Base-by-base conservation (phyloP, 1,140 invertebrate species). In the Eurosta solidaginis region DNA sequence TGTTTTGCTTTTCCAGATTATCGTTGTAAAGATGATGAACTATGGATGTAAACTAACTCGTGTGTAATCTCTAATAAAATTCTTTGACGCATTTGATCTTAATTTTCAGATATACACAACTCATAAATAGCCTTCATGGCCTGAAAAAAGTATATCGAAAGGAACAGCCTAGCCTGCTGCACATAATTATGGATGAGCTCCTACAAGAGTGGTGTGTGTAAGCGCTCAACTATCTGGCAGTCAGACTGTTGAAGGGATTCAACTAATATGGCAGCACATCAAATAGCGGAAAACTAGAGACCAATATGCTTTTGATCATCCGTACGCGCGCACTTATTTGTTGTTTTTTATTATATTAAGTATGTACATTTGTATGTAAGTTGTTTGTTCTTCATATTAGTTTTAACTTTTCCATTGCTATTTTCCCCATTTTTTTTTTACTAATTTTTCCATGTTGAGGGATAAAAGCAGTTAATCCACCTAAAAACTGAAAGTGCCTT, bases 401-500 rank as follows among this genome's bases (percentile, higher is more conserved):
- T 52, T 52, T 52, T 25, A 9, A 25, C n/a, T 68, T 68, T 68
- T 9, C 59, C 33, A 68, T n/a, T 20, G 20, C n/a, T n/a, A n/a
- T n/a, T 68, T 68, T 68, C 22, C 7, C 4, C 7, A 2, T 36
- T 40, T 68, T 40, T 68, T 68, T 17, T 40, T 22, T 63, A 54
- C 14, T 54, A 20, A 3, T 5, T 36, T 68, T 42, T 68, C 40
- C 40, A 20, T 33, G 36, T 68, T 68, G 59, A 68, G 59, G 59
- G 59, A 68, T 68, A 68, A 68, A 54, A 68, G 59, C 12, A 68
- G 59, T 68, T 68, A 68, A 68, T 68, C 59, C 59, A 68, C 59
- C 59, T 22, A 68, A 42, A 68, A 68, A 68, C 59, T 68, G 59
- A 68, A 68, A 68, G 59, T 68, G 59, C 59, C 33, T 68, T 68